A percentile compares a stretch with the other conserved stretches of the same genome.
These are phyloP conservation scores for Percopsis transmontana DNA, from an alignment of 2,113 vertebrate genomes.

Conservation along the genomic window DNA sequence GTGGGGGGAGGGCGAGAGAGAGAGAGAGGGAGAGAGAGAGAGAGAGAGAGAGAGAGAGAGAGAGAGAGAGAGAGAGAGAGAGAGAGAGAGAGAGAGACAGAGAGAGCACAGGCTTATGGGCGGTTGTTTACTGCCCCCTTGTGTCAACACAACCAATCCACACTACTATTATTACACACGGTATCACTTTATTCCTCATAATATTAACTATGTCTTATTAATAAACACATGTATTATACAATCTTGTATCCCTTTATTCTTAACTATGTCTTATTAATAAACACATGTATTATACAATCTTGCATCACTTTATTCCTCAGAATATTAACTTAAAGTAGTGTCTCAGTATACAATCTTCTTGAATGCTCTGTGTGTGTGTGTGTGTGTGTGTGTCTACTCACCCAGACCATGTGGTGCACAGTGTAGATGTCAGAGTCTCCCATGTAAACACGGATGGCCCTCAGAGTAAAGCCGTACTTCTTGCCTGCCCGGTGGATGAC, in stretches of 20 bases:
- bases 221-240: no score
- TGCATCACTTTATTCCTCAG: not conserved
- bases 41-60: not conserved
- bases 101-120: not conserved
- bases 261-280: no score
- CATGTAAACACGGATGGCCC: conserved; percentile 97
- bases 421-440: conserved; percentile 95
- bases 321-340: not conserved
- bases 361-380: not conserved
- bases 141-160: conserved; percentile 7
- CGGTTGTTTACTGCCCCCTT: conserved; percentile 10
- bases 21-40: conserved; percentile 10
- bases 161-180: not conserved
- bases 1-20: conserved; percentile 5
- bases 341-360: not conserved
- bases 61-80: not conserved
- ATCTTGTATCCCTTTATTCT: not conserved
- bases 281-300: no score
- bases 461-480: conserved; percentile 97
- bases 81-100: conserved; percentile 32
- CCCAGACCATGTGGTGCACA: conserved; percentile 98
- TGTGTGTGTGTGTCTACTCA: conserved; percentile 63
- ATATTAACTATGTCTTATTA: no score
- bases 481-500: conserved; percentile 92
- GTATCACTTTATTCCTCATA: not conserved